phyloP scores from a whole-genome alignment of 2,888 invertebrate species.

The Torymus tubicola region DNA sequence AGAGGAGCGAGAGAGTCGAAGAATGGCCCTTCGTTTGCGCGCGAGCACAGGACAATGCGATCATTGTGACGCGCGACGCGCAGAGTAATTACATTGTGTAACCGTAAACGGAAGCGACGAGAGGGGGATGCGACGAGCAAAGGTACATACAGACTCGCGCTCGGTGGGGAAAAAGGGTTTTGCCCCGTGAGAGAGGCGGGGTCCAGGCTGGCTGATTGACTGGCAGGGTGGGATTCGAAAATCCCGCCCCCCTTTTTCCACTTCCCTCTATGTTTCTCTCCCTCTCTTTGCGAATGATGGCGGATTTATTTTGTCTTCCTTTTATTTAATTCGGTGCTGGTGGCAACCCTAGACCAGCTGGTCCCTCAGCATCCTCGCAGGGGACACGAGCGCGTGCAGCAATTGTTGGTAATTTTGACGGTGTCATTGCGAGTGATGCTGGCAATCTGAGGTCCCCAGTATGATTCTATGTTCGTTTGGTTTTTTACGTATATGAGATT shows the following conservation, averaged over 20 bases:
- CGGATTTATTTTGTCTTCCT: constrained; percentile 31
- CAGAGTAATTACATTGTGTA: constrained; percentile 48
- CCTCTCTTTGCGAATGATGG: constrained; percentile 38
- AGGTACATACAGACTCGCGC: too few species aligned
- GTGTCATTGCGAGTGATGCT: constrained; percentile 30
- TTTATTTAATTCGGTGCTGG: constrained; percentile 48
- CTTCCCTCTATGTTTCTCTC: background rate
- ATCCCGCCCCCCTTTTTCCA: constrained; percentile 45
- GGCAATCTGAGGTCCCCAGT: too few species aligned
- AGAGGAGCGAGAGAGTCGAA: constrained; percentile 44
- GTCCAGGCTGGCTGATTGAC: background rate
- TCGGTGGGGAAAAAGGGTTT: constrained; percentile 17
- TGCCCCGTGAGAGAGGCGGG: constrained; percentile 37
- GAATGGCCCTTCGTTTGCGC: constrained; percentile 46
- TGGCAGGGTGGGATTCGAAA: constrained; percentile 47
- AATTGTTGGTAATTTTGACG: constrained; percentile 36
- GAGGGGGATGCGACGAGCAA: too few species aligned
- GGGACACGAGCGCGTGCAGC: background rate
- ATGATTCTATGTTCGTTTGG: too few species aligned
- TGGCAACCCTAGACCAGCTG: constrained; percentile 20
- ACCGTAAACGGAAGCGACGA: constrained; percentile 46
- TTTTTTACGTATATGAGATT: too few species aligned
- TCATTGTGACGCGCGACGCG: constrained; percentile 48
- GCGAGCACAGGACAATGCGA: constrained; percentile 38
- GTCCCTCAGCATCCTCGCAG: constrained; percentile 32